Evolutionary conservation across 2,113 vertebrate genomes (phyloP).

Genomic region (Pluvialis apricaria): DNA sequence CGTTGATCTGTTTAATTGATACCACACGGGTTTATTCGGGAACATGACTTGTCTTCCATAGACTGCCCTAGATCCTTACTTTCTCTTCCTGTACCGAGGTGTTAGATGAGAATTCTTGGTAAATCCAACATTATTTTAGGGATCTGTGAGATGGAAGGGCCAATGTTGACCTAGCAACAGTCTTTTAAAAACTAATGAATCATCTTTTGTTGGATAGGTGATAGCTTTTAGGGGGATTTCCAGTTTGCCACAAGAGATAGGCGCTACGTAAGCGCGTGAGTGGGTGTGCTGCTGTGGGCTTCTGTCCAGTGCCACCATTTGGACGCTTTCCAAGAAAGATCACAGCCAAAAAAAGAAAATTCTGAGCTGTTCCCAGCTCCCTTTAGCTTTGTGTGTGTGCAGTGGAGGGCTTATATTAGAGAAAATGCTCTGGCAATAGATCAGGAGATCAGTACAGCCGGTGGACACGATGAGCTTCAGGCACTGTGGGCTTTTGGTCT

Average conservation of each 20-base stretch:
- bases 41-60: not conserved
- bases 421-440: not conserved
- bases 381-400: not conserved
- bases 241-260: not conserved
- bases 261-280: not conserved
- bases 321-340: not conserved
- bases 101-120: not conserved
- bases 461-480: not conserved
- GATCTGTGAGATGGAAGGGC: not conserved
- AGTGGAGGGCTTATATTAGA: not conserved
- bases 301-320: not conserved
- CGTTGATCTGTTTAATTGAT: not conserved
- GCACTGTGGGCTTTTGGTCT: not conserved
- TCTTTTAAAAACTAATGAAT: not conserved
- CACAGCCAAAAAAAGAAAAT: not conserved
- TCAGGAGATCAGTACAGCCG: not conserved
- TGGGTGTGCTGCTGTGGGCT: not conserved
- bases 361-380: not conserved
- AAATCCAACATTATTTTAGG: not conserved
- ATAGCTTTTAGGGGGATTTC: not conserved
- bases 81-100: not conserved
- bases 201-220: not conserved
- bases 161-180: not conserved
- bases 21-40: not conserved
- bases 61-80: not conserved